phyloP scores from a whole-genome alignment of 2,113 vertebrate species.

The Ictalurus punctatus region DNA sequence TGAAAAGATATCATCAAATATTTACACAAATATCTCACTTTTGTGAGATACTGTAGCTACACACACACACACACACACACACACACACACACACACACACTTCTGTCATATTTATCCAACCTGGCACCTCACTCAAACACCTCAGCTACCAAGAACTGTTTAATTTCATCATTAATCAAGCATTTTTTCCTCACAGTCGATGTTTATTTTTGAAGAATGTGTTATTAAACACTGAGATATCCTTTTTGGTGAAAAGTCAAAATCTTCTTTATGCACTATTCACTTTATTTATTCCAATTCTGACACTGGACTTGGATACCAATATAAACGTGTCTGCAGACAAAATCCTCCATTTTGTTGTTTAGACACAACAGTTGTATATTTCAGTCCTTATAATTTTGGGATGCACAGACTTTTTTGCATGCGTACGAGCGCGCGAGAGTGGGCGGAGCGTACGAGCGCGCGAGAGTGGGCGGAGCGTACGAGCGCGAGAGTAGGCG shows the following conservation, averaged over 20 bases:
- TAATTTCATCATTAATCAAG: neutral
- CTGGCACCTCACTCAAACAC: neutral
- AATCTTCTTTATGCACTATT: neutral
- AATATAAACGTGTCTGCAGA: neutral
- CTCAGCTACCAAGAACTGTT: neutral
- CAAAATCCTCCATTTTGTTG: neutral
- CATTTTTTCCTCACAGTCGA: neutral
- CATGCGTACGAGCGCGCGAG: too few species aligned
- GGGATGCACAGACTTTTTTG: too few species aligned
- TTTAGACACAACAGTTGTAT: neutral
- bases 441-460: neutral
- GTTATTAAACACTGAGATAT: neutral
- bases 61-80: slow-evolving; percentile 19
- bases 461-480: neutral
- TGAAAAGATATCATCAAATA: too few species aligned
- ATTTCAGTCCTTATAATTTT: neutral
- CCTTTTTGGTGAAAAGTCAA: neutral
- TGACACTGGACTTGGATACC: neutral
- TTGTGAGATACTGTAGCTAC: neutral
- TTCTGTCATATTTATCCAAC: neutral
- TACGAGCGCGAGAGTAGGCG: neutral
- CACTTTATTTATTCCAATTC: neutral
- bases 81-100: neutral
- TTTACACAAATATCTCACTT: too few species aligned
- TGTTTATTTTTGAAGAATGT: neutral